A percentile compares a stretch with the other conserved stretches of the same genome.
Evolutionary conservation across 2,797 vertebrate genomes (phyloP).

Genomic region (Anabacerthia variegaticeps): DNA sequence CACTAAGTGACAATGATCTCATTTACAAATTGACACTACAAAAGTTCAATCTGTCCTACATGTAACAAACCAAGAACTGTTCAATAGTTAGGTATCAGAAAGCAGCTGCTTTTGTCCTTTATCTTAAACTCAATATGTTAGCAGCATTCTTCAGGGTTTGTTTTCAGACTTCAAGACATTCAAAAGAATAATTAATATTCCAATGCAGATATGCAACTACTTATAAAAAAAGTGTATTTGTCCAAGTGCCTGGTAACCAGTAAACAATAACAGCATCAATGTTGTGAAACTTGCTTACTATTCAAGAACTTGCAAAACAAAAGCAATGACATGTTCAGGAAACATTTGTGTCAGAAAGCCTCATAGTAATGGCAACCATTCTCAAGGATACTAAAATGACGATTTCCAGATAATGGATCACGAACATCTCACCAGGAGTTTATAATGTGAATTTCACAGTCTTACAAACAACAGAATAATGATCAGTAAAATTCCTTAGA

Average conservation of each 20-base stretch:
- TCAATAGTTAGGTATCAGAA: neutral
- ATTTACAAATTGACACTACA: neutral
- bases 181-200: neutral
- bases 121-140: neutral
- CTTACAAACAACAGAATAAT: neutral
- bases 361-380: neutral
- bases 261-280: neutral
- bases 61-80: neutral
- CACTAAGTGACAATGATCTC: neutral
- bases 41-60: neutral
- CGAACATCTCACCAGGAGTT: neutral
- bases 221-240: neutral
- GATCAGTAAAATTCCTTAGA: neutral
- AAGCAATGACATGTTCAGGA: neutral
- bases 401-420: neutral
- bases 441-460: neutral
- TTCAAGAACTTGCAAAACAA: fast-evolving
- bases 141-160: neutral
- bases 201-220: neutral
- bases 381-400: neutral
- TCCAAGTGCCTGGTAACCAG: neutral
- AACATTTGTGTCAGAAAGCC: neutral
- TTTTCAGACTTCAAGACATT: neutral
- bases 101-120: neutral
- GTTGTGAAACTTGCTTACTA: neutral